Base-by-base conservation (phyloP, 1,140 invertebrate species). In the Rhyzopertha dominica region DNA sequence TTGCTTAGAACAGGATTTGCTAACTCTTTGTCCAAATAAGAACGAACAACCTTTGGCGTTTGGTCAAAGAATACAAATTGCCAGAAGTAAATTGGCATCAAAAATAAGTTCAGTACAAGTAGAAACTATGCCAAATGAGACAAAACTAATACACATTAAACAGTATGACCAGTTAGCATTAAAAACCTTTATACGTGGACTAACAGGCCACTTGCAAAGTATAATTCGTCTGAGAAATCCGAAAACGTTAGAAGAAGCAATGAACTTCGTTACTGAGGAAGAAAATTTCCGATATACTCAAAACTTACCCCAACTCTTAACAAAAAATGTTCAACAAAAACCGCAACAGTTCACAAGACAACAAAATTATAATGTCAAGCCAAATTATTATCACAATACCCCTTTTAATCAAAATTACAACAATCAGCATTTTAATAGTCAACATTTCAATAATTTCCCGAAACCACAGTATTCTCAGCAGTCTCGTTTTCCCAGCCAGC, bases 1-100 rank as follows among this genome's bases (percentile, higher is more conserved):
- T 43, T 57, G 54, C 36, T 30, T 57, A 32, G 39, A 45, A 23
- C 45, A 54, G 38, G 52, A 57, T 36, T 25, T 54, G 10, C 32
- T 57, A 19, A 38, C 38, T 25, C 34, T 54, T 28, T 34, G 30
- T 42, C 42, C 49, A 5, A 23, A 34, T 17, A 57, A 54, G 49
- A 46, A 42, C 34, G 45, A 54, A 51, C 32, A 8, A 3, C 38
- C 42, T 10, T 34, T 38, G 32, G 34, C 37, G 23, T 54, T 56
- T 46, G 51, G 43, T 20, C 50, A 43, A 25, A 39, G 52, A 44
- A 47, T 44, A 13, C 52, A 54, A 51, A 43, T 49, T 18, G 29
- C 40, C 16, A 36, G 48, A 7, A 47, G 49, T 34, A 30, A 49
- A 25, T 19, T 53, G 9, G 30, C 40, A 24, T 23, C 51, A 9